Base-by-base conservation (phyloP, 1,140 invertebrate species). In the Cheumatopsyche charites region DNA sequence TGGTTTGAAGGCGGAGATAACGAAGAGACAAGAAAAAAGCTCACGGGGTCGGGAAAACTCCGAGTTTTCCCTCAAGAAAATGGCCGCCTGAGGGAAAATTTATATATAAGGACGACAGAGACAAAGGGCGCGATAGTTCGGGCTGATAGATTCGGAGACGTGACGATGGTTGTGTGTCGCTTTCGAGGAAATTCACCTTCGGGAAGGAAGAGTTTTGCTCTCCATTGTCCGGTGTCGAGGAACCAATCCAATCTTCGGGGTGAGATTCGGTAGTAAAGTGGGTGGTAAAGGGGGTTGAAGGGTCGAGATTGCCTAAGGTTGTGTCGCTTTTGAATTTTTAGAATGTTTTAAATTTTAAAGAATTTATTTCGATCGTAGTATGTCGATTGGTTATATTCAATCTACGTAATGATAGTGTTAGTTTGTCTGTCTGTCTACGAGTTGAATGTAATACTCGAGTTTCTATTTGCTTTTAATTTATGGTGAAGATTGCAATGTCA, bases 1-100 rank as follows among this genome's bases (percentile, higher is more conserved):
- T 72, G 66, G 73, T 62, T 66, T 43, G 73, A 72, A 75, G 70
- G 47, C 62, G 66, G 21, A 74, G 70, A 74, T 62, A 63, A 49
- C 45, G 58, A 1, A 41, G 47, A 73, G 62, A 71, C 63, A 45
- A 7, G 26, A 29, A 62, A 62, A 70, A 62, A 73, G 43, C 41
- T 62, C n/a, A 45, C 9, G 47, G 58, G 62, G 25, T 49, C 63
- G 41, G 15, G 25, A 70, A 36, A 70, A 73, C 25, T 5, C 15
- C 1, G 58, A 41, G 5, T 5, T 41, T 62, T 26, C 25, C 5
- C 29, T 63, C n/a, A 7, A 36, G 11, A 19, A 52, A 52, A 52
- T 19, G 17, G 19, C 15, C 23, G 1, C 43, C n/a, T 52, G 7
- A 15, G 19, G 29, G 23, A 29, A 25, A 5, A 29, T 29, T 29